Evolutionary conservation across 2,888 invertebrate species (phyloP).

Genomic region (Brachyptera putata): DNA sequence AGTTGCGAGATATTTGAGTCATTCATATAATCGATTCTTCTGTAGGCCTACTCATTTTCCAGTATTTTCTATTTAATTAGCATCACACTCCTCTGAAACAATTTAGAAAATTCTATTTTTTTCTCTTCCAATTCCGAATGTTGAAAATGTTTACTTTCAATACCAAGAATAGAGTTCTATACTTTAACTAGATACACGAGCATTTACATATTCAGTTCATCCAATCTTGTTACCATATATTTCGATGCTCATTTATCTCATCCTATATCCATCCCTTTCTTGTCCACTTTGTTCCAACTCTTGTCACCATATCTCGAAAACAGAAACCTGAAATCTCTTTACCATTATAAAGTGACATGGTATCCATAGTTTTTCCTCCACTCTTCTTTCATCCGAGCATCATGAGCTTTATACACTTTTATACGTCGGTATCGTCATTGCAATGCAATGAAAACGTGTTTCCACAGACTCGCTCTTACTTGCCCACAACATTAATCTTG

Average conservation of each 20-base stretch:
- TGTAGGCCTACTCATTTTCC: too few species aligned
- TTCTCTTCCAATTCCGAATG: too few species aligned
- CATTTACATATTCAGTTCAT: too few species aligned
- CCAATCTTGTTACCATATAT: neutral
- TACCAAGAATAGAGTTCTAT: too few species aligned
- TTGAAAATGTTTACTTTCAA: too few species aligned
- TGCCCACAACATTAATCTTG: conserved; percentile 11
- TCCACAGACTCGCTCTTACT: neutral
- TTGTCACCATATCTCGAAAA: conserved; percentile 29
- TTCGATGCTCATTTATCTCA: conserved; percentile 17
- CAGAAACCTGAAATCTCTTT: conserved; percentile 30
- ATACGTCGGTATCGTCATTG: neutral
- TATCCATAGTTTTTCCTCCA: conserved; percentile 19
- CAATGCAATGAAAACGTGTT: conserved; percentile 8
- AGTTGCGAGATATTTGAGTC: too few species aligned
- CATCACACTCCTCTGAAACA: too few species aligned
- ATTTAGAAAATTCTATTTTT: too few species aligned
- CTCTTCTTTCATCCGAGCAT: neutral
- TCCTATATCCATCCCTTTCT: conserved; percentile 27
- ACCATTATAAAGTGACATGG: conserved; percentile 26
- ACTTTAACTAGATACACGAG: too few species aligned
- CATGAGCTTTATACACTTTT: neutral
- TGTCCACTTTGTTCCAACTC: conserved; percentile 32
- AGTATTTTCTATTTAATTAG: too few species aligned
- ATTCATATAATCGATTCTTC: too few species aligned